Evolutionary conservation across 2,797 vertebrate species (phyloP), one percentile per base, ranked within the genome.

Genomic region (Eleutherodactylus coqui): DNA sequence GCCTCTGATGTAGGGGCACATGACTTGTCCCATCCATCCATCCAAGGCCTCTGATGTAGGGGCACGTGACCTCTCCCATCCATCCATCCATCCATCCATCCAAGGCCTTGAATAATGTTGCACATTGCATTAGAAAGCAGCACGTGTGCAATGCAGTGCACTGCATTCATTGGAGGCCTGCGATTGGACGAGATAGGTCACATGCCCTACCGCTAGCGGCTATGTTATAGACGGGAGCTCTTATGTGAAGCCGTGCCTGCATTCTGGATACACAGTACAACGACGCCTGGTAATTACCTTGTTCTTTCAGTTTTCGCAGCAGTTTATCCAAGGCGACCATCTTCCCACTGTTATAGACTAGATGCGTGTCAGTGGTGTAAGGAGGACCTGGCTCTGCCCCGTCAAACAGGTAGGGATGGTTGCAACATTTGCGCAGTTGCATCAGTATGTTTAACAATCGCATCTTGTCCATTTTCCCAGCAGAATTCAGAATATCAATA

Each of bases 401-500:
- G 88, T 95, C 95, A 73, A 96, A 96, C 0, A 96, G 90, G 83
- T 96, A 96, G 0, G 95, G 95, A 75, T 96, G 95, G 88, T 96
- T 96, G 75, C 95, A 96, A 88, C 95, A 96, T 21, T 96, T 96
- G 19, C 95, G 90, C 81, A 96, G 90, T 85, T 96, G 95, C 95
- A 96, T 96, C 88, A 96, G 89, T 83, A 96, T 96, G 84, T 96
- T 96, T 90, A 96, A 91, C 85, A 96, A 91, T 16, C 95, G 91
- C 95, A 96, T 96, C 90, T 96, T 96, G 88, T 96, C 95, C 95
- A 95, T 95, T 72, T 95, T 96, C 53, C 95, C 95, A 86, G 95
- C 91, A 41, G 95, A 96, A 85, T 96, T 96, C 85, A 96, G 91
- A 90, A 95, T 92, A 82, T 96, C 95, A 3, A 96, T 96, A 85